Percentiles rank a stretch among this genome's conserved stretches.
Evolutionary conservation across 2,113 vertebrate genomes (phyloP).

Genomic region (Laticauda colubrina): DNA sequence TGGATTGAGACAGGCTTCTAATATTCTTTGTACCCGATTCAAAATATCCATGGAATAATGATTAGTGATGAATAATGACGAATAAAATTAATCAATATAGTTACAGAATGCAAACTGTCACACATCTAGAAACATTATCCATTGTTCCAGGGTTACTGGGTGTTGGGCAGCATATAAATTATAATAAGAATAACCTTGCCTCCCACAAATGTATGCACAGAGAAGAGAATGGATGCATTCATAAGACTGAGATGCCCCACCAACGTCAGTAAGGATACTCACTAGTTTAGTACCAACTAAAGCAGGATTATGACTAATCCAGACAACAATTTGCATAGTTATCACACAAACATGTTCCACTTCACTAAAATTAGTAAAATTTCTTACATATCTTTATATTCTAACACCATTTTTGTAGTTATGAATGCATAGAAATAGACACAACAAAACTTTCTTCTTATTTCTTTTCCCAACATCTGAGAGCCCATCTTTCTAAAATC

Average conservation of each 20-base stretch:
- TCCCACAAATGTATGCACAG: background rate
- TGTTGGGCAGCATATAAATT: background rate
- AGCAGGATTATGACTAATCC: background rate
- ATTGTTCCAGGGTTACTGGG: background rate
- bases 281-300: background rate
- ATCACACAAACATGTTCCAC: background rate
- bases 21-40: background rate
- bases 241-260: background rate
- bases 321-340: conserved; percentile 1
- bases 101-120: background rate
- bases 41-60: background rate
- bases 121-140: background rate
- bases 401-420: background rate
- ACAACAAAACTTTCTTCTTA: too few species aligned
- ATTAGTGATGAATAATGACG: background rate
- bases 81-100: background rate
- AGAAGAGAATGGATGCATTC: background rate
- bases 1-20: background rate
- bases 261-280: background rate
- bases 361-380: conserved; percentile 4
- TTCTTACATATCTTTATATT: background rate
- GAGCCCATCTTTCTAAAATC: background rate
- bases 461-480: background rate
- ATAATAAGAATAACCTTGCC: background rate
- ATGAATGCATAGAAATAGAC: background rate